Evolutionary conservation across 1,140 invertebrate genomes (phyloP), one percentile per base, ranked within the genome.

Genomic region (Latrodectus geometricus): DNA sequence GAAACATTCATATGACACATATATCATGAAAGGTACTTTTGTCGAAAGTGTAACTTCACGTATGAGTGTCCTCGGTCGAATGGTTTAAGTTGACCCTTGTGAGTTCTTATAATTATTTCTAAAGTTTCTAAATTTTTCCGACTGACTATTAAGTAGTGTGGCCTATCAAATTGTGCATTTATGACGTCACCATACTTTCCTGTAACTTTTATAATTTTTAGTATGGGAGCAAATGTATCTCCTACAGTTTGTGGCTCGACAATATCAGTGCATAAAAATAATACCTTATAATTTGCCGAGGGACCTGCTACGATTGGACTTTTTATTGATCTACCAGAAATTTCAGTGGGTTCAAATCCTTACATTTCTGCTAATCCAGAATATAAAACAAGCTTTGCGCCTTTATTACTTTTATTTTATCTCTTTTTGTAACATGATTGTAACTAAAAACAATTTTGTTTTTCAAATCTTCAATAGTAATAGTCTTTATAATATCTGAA

Each of bases 361-460:
- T 3, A 35, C 35, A 35, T 35, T 35, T 35, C 35, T 35, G 35
- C 35, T 3, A 35, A 35, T 35, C 35, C 35, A 35, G 35, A 35
- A 35, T 5, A 35, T 35, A 35, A 35, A 35, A 35, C 35, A 35
- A 75, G 17, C n/a, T 52, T 52, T 52, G 49, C 20, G 50, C n/a
- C 5, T 9, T 11, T n/a, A 54, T 75, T 54, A 17, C n/a, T 50
- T 75, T 75, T 9, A 75, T 75, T 75, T 52, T n/a, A 4, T 20
- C 73, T 75, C 73, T 52, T 56, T 75, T 75, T 15, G 49, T 54
- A 2, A 75, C 20, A 54, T 49, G 49, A 75, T 75, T 5, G 17
- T 75, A 75, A 9, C 21, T 50, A 17, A 21, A 54, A 52, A 15
- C 11, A 20, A 52, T 54, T 74, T 75, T 54, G 17, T 56, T 21